phyloP scores from a whole-genome alignment of 2,113 vertebrate species.

The Grus americana region DNA sequence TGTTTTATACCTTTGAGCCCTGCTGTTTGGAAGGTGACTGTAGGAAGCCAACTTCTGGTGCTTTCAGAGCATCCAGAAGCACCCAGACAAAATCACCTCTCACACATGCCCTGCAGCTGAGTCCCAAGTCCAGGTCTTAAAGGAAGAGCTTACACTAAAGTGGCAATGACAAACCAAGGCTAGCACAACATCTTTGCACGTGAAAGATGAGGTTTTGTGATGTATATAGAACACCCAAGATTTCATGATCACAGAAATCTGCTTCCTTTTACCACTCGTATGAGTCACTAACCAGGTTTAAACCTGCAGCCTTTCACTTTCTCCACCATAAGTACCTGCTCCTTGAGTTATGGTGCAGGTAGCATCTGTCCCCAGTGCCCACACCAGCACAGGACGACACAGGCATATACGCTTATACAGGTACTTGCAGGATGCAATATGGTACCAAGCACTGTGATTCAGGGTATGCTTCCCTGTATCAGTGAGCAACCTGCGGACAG shows the following conservation, averaged over 20 bases:
- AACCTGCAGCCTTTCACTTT: background rate
- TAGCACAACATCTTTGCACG: background rate
- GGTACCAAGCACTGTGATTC: background rate
- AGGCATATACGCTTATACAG: background rate
- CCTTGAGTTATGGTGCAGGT: background rate
- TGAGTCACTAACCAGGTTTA: background rate
- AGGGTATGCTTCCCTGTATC: background rate
- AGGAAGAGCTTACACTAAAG: background rate
- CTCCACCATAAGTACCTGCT: background rate
- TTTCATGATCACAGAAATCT: background rate
- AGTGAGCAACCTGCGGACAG: background rate
- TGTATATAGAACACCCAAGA: background rate
- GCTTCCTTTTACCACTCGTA: background rate
- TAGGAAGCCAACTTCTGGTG: background rate
- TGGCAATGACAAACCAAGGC: background rate
- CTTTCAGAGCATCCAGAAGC: background rate
- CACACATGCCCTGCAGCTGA: background rate
- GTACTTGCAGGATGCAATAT: background rate
- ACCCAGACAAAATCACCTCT: background rate
- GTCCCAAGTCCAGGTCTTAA: background rate
- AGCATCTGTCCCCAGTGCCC: no score
- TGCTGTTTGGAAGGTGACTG: background rate
- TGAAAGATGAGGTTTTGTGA: background rate
- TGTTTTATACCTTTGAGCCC: background rate
- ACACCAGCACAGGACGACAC: fast-evolving